These are phyloP conservation scores for Typhlichthys eigenmanni DNA, from an alignment of 2,797 vertebrate species.

Conservation along the genomic window DNA sequence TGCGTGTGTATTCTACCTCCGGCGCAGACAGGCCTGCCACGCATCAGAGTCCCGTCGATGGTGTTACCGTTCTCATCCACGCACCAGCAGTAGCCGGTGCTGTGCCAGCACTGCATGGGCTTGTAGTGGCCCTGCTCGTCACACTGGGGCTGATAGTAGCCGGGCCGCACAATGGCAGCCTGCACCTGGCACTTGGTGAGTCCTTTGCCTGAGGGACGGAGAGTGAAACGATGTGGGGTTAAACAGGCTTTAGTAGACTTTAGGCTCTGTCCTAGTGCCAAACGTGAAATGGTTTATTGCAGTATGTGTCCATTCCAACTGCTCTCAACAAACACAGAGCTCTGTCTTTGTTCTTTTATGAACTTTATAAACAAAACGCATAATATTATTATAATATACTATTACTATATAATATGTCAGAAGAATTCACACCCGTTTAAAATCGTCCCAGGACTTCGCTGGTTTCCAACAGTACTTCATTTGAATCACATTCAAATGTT, in stretches of 20 bases:
- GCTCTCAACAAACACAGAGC: too few species aligned
- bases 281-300: too few species aligned
- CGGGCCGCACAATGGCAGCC: conserved; percentile 55
- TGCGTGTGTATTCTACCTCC: conserved; percentile 32
- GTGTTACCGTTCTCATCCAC: conserved; percentile 79
- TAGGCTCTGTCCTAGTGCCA: neutral
- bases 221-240: neutral
- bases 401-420: too few species aligned
- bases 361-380: too few species aligned
- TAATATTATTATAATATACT: too few species aligned
- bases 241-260: neutral
- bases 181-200: conserved; percentile 81
- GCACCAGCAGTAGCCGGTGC: conserved; percentile 92
- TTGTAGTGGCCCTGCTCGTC: conserved; percentile 84
- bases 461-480: too few species aligned
- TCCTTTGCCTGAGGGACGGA: conserved; percentile 23
- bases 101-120: conserved; percentile 85
- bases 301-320: too few species aligned
- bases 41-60: conserved; percentile 77
- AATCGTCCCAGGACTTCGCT: too few species aligned
- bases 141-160: conserved; percentile 81
- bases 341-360: too few species aligned
- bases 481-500: too few species aligned
- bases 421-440: too few species aligned
- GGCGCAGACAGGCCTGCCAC: conserved; percentile 51